Base-by-base conservation (phyloP, 2,113 vertebrate genomes). In the Anser cygnoides region DNA sequence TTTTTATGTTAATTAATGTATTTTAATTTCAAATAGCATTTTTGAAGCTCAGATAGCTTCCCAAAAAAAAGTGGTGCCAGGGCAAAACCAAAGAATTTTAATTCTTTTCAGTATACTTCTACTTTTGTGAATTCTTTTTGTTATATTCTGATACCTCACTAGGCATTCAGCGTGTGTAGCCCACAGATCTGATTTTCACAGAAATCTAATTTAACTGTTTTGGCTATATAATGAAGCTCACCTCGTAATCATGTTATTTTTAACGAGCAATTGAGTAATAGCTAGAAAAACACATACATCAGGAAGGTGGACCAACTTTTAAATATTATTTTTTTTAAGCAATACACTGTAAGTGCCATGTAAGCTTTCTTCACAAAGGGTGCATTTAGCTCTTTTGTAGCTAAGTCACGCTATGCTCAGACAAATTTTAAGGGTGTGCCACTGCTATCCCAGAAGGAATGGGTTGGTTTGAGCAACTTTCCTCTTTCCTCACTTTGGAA, bases 1-100 rank as follows among this genome's bases (percentile, higher is more conserved):
- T 95, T 96, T 97, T 97, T 95, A 94, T 97, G 85, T 44, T 94
- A 96, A 96, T 96, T 89, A 95, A 61, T 11, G 2, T 65, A 92
- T 96, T 97, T 96, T 93, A 92, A 95, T 95, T 96, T 92, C 87
- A 95, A 95, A 95, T 87, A 84, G 21, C 37, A 58, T 87, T 95
- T 96, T 77, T 94, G 71, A 87, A 91, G 82, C 81, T 75, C 77
- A 86, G 61, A 88, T 61, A 89, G 46, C 49, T 85, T 96, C 82
- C 49, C 46, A 20, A 49, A 74, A 43, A 96, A 87, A 89, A 93
- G 54, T 71, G 41, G 57, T 92, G 23, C 77, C 66, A 82, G 65
- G 73, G 61, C 68, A 95, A 96, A 96, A 79, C 76, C 77, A 89
- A 93, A 94, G 92, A 77, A 97, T 96, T 97, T 97, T 89, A 91